These are phyloP conservation scores for Brachyptera putata DNA, from an alignment of 2,888 invertebrate species.

Conservation along the genomic window DNA sequence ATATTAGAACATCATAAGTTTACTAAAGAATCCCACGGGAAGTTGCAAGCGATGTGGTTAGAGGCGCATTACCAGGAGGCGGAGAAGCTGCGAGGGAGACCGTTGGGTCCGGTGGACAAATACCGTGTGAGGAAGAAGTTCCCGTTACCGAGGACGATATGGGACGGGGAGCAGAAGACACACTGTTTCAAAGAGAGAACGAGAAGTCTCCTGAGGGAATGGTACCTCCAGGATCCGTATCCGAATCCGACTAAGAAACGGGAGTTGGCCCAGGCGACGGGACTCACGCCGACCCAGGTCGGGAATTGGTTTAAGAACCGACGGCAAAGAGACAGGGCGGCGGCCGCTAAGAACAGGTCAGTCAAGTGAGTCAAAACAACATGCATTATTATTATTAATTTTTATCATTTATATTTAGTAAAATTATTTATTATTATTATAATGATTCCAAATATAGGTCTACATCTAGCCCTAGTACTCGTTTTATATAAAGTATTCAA, in stretches of 20 bases:
- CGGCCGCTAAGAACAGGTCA: conserved; percentile 95
- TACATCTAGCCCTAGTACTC: too few relatives aligned
- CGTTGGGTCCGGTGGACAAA: conserved; percentile 91
- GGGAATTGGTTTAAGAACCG: conserved; percentile 93
- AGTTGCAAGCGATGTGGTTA: conserved; percentile 87
- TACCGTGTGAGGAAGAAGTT: conserved; percentile 92
- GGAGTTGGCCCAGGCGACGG: conserved; percentile 85
- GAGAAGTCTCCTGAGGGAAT: conserved; percentile 88
- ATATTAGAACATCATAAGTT: conserved; percentile 88
- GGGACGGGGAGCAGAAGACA: conserved; percentile 95
- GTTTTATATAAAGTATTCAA: too few relatives aligned
- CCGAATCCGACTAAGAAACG: conserved; percentile 91
- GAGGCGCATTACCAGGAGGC: conserved; percentile 93
- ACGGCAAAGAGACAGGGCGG: conserved; percentile 81
- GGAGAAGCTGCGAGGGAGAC: conserved; percentile 81
- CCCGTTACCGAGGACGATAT: conserved; percentile 85
- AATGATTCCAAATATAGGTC: too few relatives aligned
- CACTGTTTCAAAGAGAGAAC: conserved; percentile 97
- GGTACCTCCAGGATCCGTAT: conserved; percentile 98
- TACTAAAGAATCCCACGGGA: conserved; percentile 82
- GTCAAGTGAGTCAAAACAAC: conserved; percentile 40
- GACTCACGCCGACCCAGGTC: conserved; percentile 88
- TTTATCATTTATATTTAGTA: neutral
- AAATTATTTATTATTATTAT: too few relatives aligned
- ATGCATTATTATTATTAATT: neutral